phyloP scores from a whole-genome alignment of 2,797 vertebrate species.

The Kryptopterus vitreolus region DNA sequence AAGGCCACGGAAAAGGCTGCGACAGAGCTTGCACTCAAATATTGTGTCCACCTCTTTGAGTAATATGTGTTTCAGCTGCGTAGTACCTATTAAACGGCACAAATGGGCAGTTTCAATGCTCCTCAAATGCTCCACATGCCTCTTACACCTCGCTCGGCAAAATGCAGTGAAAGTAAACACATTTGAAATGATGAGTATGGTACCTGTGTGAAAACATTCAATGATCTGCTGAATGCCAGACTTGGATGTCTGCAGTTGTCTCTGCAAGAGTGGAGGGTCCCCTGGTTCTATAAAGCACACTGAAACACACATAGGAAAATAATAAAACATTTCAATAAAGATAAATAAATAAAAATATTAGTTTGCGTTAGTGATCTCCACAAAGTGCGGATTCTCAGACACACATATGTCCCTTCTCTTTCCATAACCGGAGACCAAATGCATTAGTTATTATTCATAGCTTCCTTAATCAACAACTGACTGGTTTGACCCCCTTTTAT shows the following conservation, averaged over 20 bases:
- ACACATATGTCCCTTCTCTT: too few species aligned
- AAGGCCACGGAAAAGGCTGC: constrained; percentile 96
- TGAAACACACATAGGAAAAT: not conserved
- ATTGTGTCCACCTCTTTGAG: constrained; percentile 98
- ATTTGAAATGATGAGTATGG: not conserved
- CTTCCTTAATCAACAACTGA: too few species aligned
- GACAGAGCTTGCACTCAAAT: constrained; percentile 97
- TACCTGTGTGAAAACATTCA: constrained; percentile 98
- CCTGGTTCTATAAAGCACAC: constrained; percentile 80
- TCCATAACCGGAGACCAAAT: too few species aligned
- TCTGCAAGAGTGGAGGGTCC: constrained; percentile 91
- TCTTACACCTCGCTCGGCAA: not conserved
- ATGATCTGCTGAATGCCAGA: constrained; percentile 99
- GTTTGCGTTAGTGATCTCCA: not conserved
- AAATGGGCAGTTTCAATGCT: not conserved
- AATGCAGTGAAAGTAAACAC: not conserved
- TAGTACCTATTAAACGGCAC: constrained; percentile 79
- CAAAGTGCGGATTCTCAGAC: not conserved
- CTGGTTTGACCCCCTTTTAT: too few species aligned
- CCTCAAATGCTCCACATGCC: constrained; percentile 25
- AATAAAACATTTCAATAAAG: not conserved
- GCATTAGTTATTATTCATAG: too few species aligned
- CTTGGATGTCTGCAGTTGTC: constrained; percentile 93
- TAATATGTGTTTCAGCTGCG: constrained; percentile 91
- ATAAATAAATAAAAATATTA: not conserved